Conservation (phyloP, 2,797 vertebrate genomes). For the Psittacula derbiana region DNA sequence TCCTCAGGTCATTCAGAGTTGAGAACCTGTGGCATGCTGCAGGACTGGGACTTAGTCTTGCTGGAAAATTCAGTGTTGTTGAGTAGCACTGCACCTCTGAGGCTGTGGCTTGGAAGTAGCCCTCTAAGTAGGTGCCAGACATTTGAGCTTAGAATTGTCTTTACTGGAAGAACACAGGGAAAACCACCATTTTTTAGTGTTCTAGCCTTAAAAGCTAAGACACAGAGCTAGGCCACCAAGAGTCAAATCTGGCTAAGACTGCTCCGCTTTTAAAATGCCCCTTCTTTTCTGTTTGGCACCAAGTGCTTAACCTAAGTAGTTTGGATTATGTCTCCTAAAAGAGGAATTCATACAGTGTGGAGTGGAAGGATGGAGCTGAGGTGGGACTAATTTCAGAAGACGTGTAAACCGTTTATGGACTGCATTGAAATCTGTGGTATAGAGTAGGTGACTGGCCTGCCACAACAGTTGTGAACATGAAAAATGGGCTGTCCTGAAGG, state of each 20-base stretch:
- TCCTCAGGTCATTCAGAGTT: neutral
- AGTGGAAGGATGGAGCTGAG: neutral
- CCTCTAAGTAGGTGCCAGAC: neutral
- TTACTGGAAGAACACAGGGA: neutral
- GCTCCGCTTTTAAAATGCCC: neutral
- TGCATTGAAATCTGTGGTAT: neutral
- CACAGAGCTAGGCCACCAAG: neutral
- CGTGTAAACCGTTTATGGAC: neutral
- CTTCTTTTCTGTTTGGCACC: neutral
- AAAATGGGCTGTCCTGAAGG: neutral
- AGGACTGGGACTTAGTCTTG: neutral
- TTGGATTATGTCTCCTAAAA: neutral
- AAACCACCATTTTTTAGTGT: neutral
- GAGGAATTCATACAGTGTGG: neutral
- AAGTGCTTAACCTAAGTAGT: neutral
- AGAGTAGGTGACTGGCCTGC: neutral
- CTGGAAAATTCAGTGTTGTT: neutral
- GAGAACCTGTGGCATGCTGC: neutral
- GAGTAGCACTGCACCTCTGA: neutral
- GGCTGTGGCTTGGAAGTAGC: neutral
- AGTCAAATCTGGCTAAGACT: neutral
- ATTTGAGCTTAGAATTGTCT: neutral
- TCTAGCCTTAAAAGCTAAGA: neutral
- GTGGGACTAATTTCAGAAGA: neutral
- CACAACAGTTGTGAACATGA: fast-evolving